Evolutionary conservation across 2,888 invertebrate genomes (phyloP), one percentile per base, ranked within the genome.

Genomic region (Linnaemya tessellans): DNA sequence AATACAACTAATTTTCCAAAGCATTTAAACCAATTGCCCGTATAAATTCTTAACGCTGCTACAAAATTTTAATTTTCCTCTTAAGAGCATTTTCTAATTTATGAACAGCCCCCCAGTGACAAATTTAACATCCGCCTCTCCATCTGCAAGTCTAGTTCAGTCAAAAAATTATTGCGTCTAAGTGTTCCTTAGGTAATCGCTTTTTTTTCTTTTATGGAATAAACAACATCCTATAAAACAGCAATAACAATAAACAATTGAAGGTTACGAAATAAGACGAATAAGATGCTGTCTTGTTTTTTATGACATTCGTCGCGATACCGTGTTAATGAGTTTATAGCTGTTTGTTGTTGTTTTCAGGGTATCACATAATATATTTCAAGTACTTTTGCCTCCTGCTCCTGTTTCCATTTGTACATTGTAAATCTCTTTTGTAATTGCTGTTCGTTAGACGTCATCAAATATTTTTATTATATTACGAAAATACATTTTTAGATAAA

Each of bases 321-420:
- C 35, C 30, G 30, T 51, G 73, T 85, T 81, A 81, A 81, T 85
- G 62, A 81, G 74, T 78, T 81, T 62, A 73, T 56, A 71, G 73
- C 38, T 77, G 30, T 15, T 51, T 71, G 30, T 18, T 35, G 22
- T 22, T 75, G 46, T 30, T 20, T 30, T 30, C 2, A n/a, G 25
- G 25, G 10, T 15, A 54, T 7, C 51, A 70, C 46, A 64, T 70
- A 41, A 56, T 41, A 46, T 67, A 49, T 43, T 49, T 46, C 18
- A 25, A 30, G 38, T 38, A 62, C 38, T 58, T 25, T 25, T 51
- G 43, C 13, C 11, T 71, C 9, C 8, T 5, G 10, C 22, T 43
- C 18, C 60, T 60, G 13, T 62, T 58, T 22, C 51, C 30, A 30
- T 22, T 64, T 11, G 68, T 54, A 38, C 11, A 41, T 11, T 35